Conservation (phyloP, 2,113 vertebrate genomes). For the Erinaceus europaeus region DNA sequence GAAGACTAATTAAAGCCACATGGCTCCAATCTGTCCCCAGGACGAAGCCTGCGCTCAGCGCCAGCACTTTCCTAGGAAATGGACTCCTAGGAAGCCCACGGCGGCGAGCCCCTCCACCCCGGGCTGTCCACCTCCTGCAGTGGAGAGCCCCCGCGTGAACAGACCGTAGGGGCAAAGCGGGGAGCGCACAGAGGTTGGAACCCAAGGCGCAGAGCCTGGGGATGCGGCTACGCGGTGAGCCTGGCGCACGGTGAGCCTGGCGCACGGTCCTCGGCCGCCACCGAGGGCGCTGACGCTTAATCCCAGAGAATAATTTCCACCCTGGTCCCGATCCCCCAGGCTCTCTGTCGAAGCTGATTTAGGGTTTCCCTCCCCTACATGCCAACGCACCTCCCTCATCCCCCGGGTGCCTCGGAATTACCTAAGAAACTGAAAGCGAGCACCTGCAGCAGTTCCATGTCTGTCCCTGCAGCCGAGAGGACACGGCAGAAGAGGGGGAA, state of each 20-base stretch:
- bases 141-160: background rate
- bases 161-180: background rate
- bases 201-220: background rate
- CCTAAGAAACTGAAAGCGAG: conserved; percentile 74
- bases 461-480: background rate
- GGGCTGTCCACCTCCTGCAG: background rate
- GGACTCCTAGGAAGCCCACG: background rate
- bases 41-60: conserved; percentile 9
- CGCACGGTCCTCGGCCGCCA: background rate
- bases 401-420: conserved; percentile 52
- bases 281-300: conserved; percentile 16
- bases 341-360: background rate
- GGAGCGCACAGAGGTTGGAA: background rate
- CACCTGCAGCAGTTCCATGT: conserved; percentile 76
- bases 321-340: background rate
- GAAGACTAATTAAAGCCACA: conserved; percentile 66
- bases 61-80: background rate
- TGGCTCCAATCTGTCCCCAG: conserved; percentile 46
- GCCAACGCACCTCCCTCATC: background rate
- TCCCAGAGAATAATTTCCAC: background rate
- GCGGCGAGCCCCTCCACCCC: background rate
- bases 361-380: background rate
- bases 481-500: background rate
- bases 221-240: background rate
- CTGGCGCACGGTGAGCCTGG: background rate